Evolutionary conservation across 2,888 invertebrate species (phyloP).

Genomic region (Synergus laeviventris): DNA sequence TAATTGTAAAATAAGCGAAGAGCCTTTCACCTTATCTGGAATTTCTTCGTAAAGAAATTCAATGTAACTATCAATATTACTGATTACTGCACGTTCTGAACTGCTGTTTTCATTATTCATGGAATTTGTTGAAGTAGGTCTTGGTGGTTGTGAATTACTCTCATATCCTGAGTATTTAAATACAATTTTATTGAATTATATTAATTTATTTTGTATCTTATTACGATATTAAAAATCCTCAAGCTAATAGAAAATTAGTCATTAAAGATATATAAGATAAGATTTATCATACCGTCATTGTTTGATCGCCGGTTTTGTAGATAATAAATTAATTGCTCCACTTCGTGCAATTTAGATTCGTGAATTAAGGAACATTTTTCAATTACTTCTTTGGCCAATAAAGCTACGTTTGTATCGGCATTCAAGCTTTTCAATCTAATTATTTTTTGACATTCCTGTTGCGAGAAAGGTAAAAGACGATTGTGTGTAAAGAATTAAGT

Average conservation of each 20-base stretch:
- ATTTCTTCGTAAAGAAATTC: conserved; percentile 97
- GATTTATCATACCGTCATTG: conserved; percentile 56
- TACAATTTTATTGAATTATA: conserved; percentile 30
- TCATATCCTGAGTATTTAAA: conserved; percentile 55
- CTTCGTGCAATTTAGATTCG: conserved; percentile 87
- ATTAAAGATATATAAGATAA: not conserved
- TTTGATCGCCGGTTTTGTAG: conserved; percentile 85
- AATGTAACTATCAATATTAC: conserved; percentile 94
- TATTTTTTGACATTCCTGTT: conserved; percentile 87
- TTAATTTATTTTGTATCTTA: not conserved
- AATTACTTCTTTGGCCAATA: conserved; percentile 89
- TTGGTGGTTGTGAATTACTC: conserved; percentile 61
- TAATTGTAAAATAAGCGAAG: conserved; percentile 92
- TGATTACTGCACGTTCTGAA: conserved; percentile 84
- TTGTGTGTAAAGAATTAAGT: too few relatives aligned
- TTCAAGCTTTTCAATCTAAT: conserved; percentile 89
- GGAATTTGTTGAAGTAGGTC: conserved; percentile 71
- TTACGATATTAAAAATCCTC: too few relatives aligned
- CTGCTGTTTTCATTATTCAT: conserved; percentile 65
- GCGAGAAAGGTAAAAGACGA: not conserved
- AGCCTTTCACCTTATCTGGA: conserved; percentile 94
- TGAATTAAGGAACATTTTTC: conserved; percentile 92
- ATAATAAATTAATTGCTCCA: conserved; percentile 92
- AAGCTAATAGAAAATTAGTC: too few relatives aligned
- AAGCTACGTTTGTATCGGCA: conserved; percentile 86